These are phyloP conservation scores for Erpetoichthys calabaricus DNA, from an alignment of 2,797 vertebrate genomes.

Conservation along the genomic window DNA sequence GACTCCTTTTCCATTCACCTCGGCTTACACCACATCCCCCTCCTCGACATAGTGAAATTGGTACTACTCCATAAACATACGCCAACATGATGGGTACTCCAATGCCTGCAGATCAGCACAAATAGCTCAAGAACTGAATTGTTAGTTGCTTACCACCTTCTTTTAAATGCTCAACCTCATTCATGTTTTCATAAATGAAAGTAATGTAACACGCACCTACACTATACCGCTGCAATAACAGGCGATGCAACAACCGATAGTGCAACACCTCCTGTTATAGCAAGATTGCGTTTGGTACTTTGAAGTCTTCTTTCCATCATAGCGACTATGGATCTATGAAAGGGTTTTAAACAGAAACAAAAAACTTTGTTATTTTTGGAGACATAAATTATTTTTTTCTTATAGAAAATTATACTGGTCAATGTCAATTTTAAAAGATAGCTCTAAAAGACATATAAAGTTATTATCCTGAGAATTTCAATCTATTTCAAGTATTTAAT, in stretches of 20 bases:
- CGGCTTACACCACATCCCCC: constrained; percentile 92
- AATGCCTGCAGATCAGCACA: constrained; percentile 55
- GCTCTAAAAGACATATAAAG: no score
- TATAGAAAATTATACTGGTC: no score
- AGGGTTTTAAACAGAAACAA: no score
- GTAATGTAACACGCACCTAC: constrained; percentile 62
- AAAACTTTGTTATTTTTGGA: no score
- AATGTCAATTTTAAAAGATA: no score
- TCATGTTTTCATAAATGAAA: no score
- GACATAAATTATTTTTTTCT: no score
- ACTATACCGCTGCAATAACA: constrained; percentile 93
- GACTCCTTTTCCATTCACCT: constrained; percentile 82
- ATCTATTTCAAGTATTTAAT: no score
- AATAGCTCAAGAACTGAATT: background rate
- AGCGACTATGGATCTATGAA: constrained; percentile 85
- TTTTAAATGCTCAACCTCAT: no score
- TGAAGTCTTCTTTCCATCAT: constrained; percentile 86
- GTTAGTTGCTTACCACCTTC: background rate
- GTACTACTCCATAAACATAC: constrained; percentile 92
- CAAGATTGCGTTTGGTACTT: constrained; percentile 87
- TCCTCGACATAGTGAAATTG: constrained; percentile 88
- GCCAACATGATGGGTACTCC: constrained; percentile 97
- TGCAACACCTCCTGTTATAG: constrained; percentile 91
- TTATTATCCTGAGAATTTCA: no score
- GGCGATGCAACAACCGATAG: constrained; percentile 90